A percentile compares a stretch with the other conserved stretches of the same genome.
Evolutionary conservation across 2,113 vertebrate genomes (phyloP).

Genomic region (Alligator sinensis): DNA sequence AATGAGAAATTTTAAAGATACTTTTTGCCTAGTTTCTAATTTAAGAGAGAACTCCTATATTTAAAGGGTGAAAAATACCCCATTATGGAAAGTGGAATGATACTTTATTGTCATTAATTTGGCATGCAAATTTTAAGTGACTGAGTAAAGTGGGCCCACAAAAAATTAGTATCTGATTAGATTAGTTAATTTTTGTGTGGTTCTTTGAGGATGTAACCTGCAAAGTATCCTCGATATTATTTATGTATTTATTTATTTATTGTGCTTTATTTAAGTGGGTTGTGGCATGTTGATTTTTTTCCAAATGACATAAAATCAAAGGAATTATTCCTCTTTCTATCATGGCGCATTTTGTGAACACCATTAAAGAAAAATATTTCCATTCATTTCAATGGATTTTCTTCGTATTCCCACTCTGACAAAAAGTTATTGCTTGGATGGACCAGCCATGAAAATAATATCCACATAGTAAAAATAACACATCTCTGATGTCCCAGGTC

Average conservation of each 20-base stretch:
- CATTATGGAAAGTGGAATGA: constrained; percentile 60
- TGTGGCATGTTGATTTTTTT: constrained; percentile 51
- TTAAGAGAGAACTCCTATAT: constrained; percentile 75
- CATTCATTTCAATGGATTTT: constrained; percentile 48
- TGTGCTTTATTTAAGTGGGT: constrained; percentile 51
- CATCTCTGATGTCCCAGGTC: constrained; percentile 44
- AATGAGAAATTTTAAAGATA: constrained; percentile 52
- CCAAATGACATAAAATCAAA: constrained; percentile 47
- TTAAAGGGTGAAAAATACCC: constrained; percentile 49
- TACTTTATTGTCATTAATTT: constrained; percentile 32
- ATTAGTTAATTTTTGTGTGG: constrained; percentile 38
- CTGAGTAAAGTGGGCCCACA: constrained; percentile 40
- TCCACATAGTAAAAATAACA: not conserved
- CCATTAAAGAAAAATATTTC: constrained; percentile 40
- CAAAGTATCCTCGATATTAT: constrained; percentile 45
- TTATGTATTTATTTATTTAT: constrained; percentile 75
- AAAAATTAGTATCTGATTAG: constrained; percentile 25
- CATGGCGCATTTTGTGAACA: constrained; percentile 64
- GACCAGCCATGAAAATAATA: constrained; percentile 30
- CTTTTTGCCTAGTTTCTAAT: constrained; percentile 77
- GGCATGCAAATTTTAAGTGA: not conserved
- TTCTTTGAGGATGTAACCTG: constrained; percentile 66
- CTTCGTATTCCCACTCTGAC: constrained; percentile 23
- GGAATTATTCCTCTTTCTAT: constrained; percentile 68
- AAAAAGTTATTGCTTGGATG: constrained; percentile 27